Base-by-base conservation (phyloP, 2,113 vertebrate genomes). In the Nothoprocta pentlandii region DNA sequence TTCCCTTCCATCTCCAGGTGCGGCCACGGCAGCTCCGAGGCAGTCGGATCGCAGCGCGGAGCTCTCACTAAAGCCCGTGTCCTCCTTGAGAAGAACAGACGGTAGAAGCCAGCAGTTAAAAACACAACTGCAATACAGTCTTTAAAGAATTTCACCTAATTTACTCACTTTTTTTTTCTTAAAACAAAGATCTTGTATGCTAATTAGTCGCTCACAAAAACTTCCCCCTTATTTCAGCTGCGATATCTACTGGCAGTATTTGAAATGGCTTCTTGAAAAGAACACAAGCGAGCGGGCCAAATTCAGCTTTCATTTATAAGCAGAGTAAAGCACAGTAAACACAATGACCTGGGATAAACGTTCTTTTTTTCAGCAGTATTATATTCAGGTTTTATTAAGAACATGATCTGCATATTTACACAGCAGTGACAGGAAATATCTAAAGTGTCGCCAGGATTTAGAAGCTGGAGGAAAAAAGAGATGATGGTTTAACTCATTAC, bases 1-100 rank as follows among this genome's bases (percentile, higher is more conserved):
- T 32, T 75, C 63, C 49, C 34, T 76, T 80, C n/a, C 2, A 4
- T 70, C 62, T 59, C 76, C 62, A 59, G 47, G 51, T 56, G 56
- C 32, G 0, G 0, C 6, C 61, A 26, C 41, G 39, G 12, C 63
- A 19, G 28, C 12, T 62, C 63, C 3, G 15, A 5, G 1, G 69
- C 19, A 71, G 42, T 19, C 84, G 67, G 78, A 47, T 84, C 2
- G 21, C 1, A 14, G 16, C 70, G 46, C 0, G 1, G 25, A 80
- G 59, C 78, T 76, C 25, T n/a, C 39, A 46, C 26, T 67, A 80
- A 63, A 64, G 23, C 15, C 4, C 26, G 2, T 6, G 8, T n/a
- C 59, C 36, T 36, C 20, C 47, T 36, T 23, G 1, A 81, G 42
- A 64, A 81, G 44, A 49, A 80, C 20, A 70, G 20, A 14, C 7